Base-by-base conservation (phyloP, 2,797 vertebrate genomes). In the Vipera ursinii region DNA sequence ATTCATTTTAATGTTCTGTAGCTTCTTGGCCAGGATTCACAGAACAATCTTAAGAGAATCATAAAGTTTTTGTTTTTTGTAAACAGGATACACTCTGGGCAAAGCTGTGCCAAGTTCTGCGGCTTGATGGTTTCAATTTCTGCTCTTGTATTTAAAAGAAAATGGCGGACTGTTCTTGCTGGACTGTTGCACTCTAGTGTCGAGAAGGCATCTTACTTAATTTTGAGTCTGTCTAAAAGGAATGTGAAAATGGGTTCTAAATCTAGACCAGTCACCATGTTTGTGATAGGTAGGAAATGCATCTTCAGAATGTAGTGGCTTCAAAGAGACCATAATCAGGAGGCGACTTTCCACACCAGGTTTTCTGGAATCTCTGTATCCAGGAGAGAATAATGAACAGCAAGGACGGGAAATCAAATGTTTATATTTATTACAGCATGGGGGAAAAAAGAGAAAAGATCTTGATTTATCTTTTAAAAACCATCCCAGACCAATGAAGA, bases 351-450 rank as follows among this genome's bases (percentile, higher is more conserved):
- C 63, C 24, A 44, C 0, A 3, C 48, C 65, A 61, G 20, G 13
- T 26, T 20, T 91, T 90, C 69, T 63, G 57, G 48, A 91, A 88
- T 63, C n/a, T 82, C 6, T 55, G 22, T 28, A 88, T 22, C n/a
- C 48, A 78, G 13, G 48, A 65, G 32, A 93, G 65, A 91, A 93
- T 85, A 96, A 96, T 55, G 95, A 95, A 96, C 92, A 88, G 95
- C 96, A 93, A 95, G 90, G 96, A 94, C 91, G 91, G 0, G 56
- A 61, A 94, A 96, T 96, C 94, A 95, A 96, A 95, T 95, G 96
- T 97, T 96, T 96, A 95, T 97, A 97, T 97, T 97, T 97, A 97
- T 97, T 97, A 97, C 97, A 97, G 96, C 96, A 94, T 96, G 91
- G 95, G 87, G 93, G 86, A 91, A 88, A 88, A 55, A 65, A 32